These are phyloP conservation scores for Orthosia cruda DNA, from an alignment of 2,888 invertebrate genomes.

Conservation along the genomic window DNA sequence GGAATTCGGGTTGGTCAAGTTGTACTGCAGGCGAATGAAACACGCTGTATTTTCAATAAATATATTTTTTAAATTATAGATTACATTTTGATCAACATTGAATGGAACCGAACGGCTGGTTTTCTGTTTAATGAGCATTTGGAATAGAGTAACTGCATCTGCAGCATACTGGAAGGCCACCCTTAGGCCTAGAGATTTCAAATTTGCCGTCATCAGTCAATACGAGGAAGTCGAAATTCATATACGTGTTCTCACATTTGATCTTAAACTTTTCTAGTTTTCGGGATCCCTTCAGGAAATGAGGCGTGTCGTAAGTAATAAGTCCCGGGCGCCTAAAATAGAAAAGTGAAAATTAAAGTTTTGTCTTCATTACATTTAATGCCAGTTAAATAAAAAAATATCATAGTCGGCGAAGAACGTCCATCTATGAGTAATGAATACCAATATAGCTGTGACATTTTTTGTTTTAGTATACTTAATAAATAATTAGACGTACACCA, in stretches of 20 bases:
- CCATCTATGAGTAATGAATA: neutral
- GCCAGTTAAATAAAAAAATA: no score
- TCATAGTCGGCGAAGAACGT: no score
- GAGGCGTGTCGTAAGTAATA: slow-evolving; percentile 5
- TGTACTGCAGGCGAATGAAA: neutral
- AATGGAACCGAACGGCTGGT: neutral
- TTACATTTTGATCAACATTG: neutral
- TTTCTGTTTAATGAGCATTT: neutral
- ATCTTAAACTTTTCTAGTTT: slow-evolving; percentile 18
- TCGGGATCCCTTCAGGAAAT: slow-evolving; percentile 6
- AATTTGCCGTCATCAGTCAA: slow-evolving; percentile 39
- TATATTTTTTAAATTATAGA: neutral
- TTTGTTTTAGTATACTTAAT: no score
- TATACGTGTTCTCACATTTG: slow-evolving; percentile 46
- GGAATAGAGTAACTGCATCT: slow-evolving; percentile 2
- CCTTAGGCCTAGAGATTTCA: slow-evolving; percentile 35
- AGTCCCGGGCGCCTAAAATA: slow-evolving; percentile 45
- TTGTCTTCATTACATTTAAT: no score
- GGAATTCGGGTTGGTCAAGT: no score
- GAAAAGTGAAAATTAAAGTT: neutral
- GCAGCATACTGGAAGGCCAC: slow-evolving; percentile 10
- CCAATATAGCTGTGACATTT: neutral
- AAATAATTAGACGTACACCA: neutral
- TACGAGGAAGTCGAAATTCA: slow-evolving; percentile 62
- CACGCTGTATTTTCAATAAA: neutral